Conservation (phyloP, 2,113 vertebrate genomes). For the Turdus rufiventris region DNA sequence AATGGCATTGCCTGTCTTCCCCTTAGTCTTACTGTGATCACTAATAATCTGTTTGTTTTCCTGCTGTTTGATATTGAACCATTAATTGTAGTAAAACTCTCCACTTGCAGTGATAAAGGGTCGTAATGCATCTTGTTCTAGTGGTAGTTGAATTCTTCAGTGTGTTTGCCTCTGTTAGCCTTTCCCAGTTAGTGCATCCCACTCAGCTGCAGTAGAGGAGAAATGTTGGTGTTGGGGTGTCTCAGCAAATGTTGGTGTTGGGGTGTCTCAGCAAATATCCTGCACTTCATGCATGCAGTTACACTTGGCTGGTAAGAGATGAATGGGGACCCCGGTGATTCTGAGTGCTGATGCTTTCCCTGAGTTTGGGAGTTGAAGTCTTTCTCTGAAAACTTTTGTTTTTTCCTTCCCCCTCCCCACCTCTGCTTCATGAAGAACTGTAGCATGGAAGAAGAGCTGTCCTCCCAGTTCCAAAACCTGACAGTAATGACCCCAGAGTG, state of each 20-base stretch:
- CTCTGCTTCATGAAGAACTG: neutral
- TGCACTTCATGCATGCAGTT: fast-evolving
- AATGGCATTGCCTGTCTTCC: neutral
- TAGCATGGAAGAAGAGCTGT: neutral
- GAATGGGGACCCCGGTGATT: neutral
- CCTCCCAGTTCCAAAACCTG: neutral
- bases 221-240: neutral
- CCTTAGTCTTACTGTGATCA: neutral
- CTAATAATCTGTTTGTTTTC: neutral
- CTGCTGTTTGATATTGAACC: neutral
- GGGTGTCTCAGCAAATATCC: neutral
- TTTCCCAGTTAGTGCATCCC: neutral
- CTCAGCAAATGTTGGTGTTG: neutral
- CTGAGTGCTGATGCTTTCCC: neutral
- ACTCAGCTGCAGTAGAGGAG: neutral
- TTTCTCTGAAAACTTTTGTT: neutral
- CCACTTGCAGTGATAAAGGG: neutral
- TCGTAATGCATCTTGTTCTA: neutral
- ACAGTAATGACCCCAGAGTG: neutral
- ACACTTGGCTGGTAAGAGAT: fast-evolving
- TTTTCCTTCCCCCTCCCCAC: fast-evolving
- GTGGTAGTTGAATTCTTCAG: neutral
- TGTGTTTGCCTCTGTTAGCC: neutral
- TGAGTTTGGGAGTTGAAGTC: neutral
- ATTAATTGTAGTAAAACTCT: neutral